Conservation (phyloP, 64 coral and sea anemone species). For the Hydrozoanthus tunicans region DNA sequence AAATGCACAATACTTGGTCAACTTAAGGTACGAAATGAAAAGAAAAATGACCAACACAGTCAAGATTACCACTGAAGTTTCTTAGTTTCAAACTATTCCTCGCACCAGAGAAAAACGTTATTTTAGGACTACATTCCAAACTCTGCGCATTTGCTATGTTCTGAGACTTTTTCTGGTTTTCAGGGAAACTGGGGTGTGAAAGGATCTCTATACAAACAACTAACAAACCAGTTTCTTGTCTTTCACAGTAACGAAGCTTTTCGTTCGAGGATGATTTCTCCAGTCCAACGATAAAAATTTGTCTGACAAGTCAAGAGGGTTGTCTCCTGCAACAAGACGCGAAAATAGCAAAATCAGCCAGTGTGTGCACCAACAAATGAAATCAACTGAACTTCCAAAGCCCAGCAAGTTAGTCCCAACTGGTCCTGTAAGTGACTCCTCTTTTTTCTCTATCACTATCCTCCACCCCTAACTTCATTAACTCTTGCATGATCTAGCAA, state of each 20-base stretch:
- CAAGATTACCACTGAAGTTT: no score
- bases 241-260: conserved; percentile 60
- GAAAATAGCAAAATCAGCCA: not conserved
- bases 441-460: no score
- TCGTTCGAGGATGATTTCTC: conserved; percentile 75
- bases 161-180: not conserved
- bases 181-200: not conserved
- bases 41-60: no score
- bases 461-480: no score
- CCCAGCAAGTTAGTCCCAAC: not conserved
- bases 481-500: no score
- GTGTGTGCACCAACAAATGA: not conserved
- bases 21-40: no score
- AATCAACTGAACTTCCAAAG: not conserved
- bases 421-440: no score
- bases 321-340: conserved; percentile 18
- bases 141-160: not conserved
- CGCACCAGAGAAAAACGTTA: no score
- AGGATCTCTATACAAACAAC: not conserved
- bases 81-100: no score
- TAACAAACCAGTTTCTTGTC: conserved; percentile 69
- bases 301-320: conserved; percentile 51
- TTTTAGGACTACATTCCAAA: no score
- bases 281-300: conserved; percentile 71
- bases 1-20: no score